Evolutionary conservation across 2,888 invertebrate genomes (phyloP).

Genomic region (Aspidiotus rigidus): DNA sequence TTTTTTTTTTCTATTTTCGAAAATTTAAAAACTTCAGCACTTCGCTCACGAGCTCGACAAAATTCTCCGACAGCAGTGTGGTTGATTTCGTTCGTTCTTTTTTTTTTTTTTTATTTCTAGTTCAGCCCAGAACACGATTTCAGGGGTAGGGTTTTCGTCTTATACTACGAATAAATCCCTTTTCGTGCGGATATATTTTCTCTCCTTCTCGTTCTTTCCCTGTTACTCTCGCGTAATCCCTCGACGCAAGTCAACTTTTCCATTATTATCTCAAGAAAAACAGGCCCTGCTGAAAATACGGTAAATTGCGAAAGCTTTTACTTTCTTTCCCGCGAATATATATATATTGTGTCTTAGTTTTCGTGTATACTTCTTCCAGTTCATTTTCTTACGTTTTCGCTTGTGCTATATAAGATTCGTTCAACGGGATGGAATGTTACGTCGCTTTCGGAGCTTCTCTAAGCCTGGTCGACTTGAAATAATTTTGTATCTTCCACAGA

Average conservation of each 20-base stretch:
- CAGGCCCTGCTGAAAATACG: constrained; percentile 29
- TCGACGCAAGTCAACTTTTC: constrained; percentile 33
- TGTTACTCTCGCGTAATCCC: constrained; percentile 25
- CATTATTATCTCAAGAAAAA: constrained; percentile 32
- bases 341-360: too few relatives aligned
- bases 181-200: not conserved
- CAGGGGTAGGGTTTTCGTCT: not conserved
- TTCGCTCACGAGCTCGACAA: constrained; percentile 18
- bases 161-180: not conserved
- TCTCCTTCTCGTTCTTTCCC: constrained; percentile 8
- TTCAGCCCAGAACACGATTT: constrained; percentile 3
- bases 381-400: too few relatives aligned
- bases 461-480: too few relatives aligned
- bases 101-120: constrained; percentile 20
- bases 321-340: not conserved
- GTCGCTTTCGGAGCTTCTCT: too few relatives aligned
- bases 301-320: constrained; percentile 29
- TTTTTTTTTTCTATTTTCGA: constrained; percentile 22
- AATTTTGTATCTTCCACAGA: too few relatives aligned
- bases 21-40: constrained; percentile 33
- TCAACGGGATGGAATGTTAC: too few relatives aligned
- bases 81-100: constrained; percentile 20
- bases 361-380: too few relatives aligned
- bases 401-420: too few relatives aligned
- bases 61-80: constrained; percentile 28